A percentile compares a stretch with the other conserved stretches of the same genome.
These are phyloP conservation scores for Drosophila kanapiae DNA, from an alignment of 1,140 invertebrate species.

Conservation along the genomic window DNA sequence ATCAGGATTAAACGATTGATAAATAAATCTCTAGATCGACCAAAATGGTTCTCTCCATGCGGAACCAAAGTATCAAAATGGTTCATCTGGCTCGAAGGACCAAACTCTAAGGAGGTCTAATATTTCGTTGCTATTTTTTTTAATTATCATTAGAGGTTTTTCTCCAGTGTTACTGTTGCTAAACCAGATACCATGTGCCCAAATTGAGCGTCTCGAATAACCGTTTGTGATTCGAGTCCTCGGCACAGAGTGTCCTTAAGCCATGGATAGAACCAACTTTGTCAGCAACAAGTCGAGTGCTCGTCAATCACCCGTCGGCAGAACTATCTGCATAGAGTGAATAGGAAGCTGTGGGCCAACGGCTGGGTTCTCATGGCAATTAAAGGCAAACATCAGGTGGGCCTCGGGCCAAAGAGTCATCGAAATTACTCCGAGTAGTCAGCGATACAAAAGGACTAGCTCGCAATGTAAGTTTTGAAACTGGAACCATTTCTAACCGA, in stretches of 20 bases:
- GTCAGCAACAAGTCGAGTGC: slow-evolving; percentile 39
- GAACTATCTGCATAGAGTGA: background rate
- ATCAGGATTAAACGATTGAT: too few relatives aligned
- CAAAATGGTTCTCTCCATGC: too few relatives aligned
- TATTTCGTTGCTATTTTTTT: background rate
- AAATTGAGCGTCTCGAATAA: slow-evolving; percentile 16
- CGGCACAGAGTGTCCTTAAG: slow-evolving; percentile 31
- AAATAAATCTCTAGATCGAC: too few relatives aligned
- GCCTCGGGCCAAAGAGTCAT: slow-evolving; percentile 17
- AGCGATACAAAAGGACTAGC: background rate
- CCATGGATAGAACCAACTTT: slow-evolving; percentile 19
- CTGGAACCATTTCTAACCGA: background rate
- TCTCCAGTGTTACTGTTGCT: background rate
- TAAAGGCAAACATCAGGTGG: slow-evolving; percentile 42
- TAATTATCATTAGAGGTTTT: too few relatives aligned
- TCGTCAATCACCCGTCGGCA: slow-evolving; percentile 28
- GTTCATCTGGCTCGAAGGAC: too few relatives aligned
- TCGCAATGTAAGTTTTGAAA: background rate
- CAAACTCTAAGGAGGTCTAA: too few relatives aligned
- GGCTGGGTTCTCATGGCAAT: slow-evolving; percentile 19
- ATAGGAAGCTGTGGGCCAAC: background rate
- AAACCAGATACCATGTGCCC: slow-evolving; percentile 2
- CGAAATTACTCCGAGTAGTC: background rate
- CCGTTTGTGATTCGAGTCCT: slow-evolving; percentile 32
- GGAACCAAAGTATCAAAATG: too few relatives aligned